Base-by-base conservation (phyloP, 2,888 invertebrate genomes). In the Nineta flava region DNA sequence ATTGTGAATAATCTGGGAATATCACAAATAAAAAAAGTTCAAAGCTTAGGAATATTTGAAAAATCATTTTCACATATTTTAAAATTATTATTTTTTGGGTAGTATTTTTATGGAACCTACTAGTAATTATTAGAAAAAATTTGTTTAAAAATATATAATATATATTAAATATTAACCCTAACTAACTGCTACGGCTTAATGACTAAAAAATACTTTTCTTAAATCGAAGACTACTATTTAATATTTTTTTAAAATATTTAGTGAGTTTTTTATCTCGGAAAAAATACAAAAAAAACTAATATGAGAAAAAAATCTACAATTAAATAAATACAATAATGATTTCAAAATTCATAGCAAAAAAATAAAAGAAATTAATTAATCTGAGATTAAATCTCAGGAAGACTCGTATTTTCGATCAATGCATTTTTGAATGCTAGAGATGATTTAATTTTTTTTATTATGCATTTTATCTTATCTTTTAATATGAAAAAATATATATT, bases 331-430 rank as follows among this genome's bases (percentile, higher is more conserved):
- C 40, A 40, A 15, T 16, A 15, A 40, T 40, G 3, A 40, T 15
- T 40, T 15, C 13, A 40, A 40, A 12, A 16, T 40, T 40, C 9
- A 40, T 15, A 40, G 16, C 40, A 15, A 40, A 13, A 40, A n/a
- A 38, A 38, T 9, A 38, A n/a, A 15, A 40, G 35, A 35, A 12
- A 35, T n/a, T 35, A n/a, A 42, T 42, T 42, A 26, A 21, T 44
- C 44, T 44, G 44, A 19, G 44, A 44, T 13, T 44, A 26, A 26
- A 19, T 44, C 44, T 19, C 44, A 44, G 44, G 44, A 44, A 44
- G 44, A 44, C 44, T 44, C 13, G 26, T 26, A 26, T 26, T 26
- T 26, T 19, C 19, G 7, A 26, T 26, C 7, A 26, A 26, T 26
- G 26, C 26, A 26, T 26, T 26, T 26, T 26, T 44, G 13, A 26